Evolutionary conservation across 1,140 invertebrate genomes (phyloP).

Genomic region (Eubasilissa regina): DNA sequence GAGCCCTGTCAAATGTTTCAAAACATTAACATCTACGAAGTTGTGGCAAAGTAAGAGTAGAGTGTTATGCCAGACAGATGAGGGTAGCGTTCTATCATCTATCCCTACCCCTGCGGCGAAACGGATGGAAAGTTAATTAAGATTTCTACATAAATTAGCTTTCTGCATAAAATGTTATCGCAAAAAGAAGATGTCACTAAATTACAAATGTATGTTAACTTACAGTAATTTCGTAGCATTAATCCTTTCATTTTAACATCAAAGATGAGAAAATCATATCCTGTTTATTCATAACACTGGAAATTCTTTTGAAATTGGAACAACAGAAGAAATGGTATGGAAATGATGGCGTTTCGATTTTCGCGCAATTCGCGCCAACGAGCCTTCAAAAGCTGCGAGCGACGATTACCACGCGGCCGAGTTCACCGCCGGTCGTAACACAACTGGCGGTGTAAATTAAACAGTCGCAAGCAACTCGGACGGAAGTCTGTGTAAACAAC

Average conservation of each 20-base stretch:
- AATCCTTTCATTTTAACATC: background rate
- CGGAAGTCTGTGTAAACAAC: constrained; percentile 1
- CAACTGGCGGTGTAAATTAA: background rate
- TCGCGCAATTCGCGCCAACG: background rate
- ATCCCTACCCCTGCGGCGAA: too few relatives aligned
- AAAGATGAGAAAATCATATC: background rate
- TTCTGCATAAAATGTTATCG: too few relatives aligned
- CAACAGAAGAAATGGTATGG: background rate
- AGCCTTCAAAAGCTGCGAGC: background rate
- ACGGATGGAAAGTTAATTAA: too few relatives aligned
- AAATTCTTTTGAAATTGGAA: background rate
- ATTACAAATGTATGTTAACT: background rate
- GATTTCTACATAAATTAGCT: too few relatives aligned
- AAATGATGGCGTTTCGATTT: background rate
- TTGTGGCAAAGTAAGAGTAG: too few relatives aligned
- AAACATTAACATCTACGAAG: too few relatives aligned
- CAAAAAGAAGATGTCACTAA: too few relatives aligned
- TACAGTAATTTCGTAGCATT: background rate
- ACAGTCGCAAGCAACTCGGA: too few relatives aligned
- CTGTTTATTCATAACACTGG: background rate
- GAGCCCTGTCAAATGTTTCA: too few relatives aligned
- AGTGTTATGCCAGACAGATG: too few relatives aligned
- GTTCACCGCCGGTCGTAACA: background rate
- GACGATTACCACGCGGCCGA: background rate
- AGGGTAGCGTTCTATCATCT: too few relatives aligned